A percentile compares a stretch with the other conserved stretches of the same genome.
These are phyloP conservation scores for Oryzaephilus surinamensis DNA, from an alignment of 1,140 invertebrate species.

Conservation along the genomic window DNA sequence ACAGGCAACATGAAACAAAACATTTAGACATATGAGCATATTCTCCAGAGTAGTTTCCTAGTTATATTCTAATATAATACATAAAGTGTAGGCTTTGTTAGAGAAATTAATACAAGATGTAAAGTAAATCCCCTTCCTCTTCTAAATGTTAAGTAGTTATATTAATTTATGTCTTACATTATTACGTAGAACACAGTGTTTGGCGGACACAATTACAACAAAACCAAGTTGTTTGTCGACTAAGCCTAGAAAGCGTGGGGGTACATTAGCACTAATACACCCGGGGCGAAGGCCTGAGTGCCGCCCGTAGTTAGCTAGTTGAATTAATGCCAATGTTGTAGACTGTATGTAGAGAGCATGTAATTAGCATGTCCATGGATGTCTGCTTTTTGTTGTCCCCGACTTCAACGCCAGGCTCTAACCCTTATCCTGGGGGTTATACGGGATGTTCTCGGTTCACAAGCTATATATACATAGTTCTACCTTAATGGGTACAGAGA, in stretches of 20 bases:
- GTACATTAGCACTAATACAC: conserved; percentile 33
- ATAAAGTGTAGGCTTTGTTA: conserved; percentile 13
- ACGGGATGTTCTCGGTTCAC: conserved; percentile 11
- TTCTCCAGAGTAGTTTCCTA: too few species aligned
- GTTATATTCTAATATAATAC: too few species aligned
- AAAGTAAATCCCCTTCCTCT: conserved; percentile 24
- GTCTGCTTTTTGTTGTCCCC: conserved; percentile 26
- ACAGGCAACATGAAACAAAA: too few species aligned
- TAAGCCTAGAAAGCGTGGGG: conserved; percentile 22
- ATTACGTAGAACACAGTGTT: conserved; percentile 31
- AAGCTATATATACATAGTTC: too few species aligned
- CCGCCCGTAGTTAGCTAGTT: conserved; percentile 29
- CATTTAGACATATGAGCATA: too few species aligned
- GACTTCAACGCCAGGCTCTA: conserved; percentile 19
- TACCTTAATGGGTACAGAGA: conserved; percentile 16
- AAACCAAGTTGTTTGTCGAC: conserved; percentile 31
- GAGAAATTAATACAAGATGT: conserved; percentile 24
- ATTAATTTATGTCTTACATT: conserved; percentile 34
- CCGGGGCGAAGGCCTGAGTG: conserved; percentile 19
- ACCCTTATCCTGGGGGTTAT: conserved; percentile 24
- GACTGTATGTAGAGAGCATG: conserved; percentile 30
- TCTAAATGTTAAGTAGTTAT: conserved; percentile 28
- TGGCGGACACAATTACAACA: conserved; percentile 31
- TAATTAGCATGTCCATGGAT: conserved; percentile 34
- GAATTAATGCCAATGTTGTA: conserved; percentile 33